A percentile compares a stretch with the other conserved stretches of the same genome.
These are phyloP conservation scores for Triops longicaudatus DNA, from an alignment of 1,140 invertebrate genomes.

Conservation along the genomic window DNA sequence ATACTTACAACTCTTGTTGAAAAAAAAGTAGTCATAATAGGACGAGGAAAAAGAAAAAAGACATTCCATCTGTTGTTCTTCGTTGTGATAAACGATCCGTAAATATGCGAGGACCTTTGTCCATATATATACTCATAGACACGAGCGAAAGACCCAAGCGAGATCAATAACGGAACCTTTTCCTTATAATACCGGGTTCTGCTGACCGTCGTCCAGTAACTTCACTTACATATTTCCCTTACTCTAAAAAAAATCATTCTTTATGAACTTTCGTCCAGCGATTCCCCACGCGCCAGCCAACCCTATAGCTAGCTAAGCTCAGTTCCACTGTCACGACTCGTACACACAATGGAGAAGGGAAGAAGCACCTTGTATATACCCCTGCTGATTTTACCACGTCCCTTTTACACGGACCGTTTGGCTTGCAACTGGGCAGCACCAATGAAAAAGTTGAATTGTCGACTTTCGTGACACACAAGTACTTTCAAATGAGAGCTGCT, in stretches of 20 bases:
- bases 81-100: slow-evolving; percentile 4
- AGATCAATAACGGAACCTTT: background rate
- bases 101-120: slow-evolving; percentile 15
- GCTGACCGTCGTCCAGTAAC: background rate
- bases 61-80: background rate
- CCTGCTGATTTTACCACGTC: background rate
- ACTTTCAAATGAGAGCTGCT: background rate
- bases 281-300: background rate
- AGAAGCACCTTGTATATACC: background rate
- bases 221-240: background rate
- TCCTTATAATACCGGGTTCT: background rate
- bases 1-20: background rate
- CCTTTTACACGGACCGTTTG: background rate
- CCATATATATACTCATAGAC: background rate
- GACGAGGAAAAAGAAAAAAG: background rate
- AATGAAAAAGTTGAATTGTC: background rate
- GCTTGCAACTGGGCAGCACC: background rate
- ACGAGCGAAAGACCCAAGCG: background rate
- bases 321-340: background rate
- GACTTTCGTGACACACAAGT: background rate
- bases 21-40: slow-evolving; percentile 4
- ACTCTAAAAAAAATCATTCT: background rate
- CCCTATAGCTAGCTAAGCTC: too few species aligned
- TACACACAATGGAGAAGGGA: background rate
- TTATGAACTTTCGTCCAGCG: background rate